Evolutionary conservation across 1,140 invertebrate genomes (phyloP).

Genomic region (Adelges cooleyi): DNA sequence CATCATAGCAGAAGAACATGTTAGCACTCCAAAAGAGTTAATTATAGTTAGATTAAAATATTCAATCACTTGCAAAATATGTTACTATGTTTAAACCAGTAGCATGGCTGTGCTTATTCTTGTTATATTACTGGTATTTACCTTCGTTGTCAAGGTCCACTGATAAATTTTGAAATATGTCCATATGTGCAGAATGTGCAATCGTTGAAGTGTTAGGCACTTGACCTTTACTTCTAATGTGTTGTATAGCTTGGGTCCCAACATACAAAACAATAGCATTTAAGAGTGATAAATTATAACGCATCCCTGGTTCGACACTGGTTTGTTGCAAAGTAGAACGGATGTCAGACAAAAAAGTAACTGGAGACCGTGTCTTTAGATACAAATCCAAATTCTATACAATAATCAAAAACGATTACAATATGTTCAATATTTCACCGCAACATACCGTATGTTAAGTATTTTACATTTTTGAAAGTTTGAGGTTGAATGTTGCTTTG

Average conservation of each 20-base stretch:
- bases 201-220: constrained; percentile 92
- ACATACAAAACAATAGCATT: constrained; percentile 96
- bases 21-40: too few species aligned
- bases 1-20: too few species aligned
- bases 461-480: constrained; percentile 67
- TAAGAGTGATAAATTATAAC: constrained; percentile 92
- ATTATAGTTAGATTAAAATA: background rate
- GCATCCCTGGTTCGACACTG: constrained; percentile 68
- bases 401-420: too few species aligned
- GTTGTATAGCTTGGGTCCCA: constrained; percentile 86
- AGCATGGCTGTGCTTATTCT: too few species aligned
- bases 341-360: constrained; percentile 87
- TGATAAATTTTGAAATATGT: constrained; percentile 97
- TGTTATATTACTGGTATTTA: too few species aligned
- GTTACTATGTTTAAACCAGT: too few species aligned
- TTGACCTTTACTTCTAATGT: constrained; percentile 72
- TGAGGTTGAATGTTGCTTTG: constrained; percentile 72
- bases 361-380: constrained; percentile 82
- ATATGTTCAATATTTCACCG: background rate
- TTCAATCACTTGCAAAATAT: background rate
- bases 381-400: constrained; percentile 75
- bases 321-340: constrained; percentile 69
- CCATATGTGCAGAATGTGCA: constrained; percentile 95
- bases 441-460: too few species aligned
- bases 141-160: constrained; percentile 96